A percentile compares a stretch with the other conserved stretches of the same genome.
These are phyloP conservation scores for Heliothis peltigera DNA, from an alignment of 2,888 invertebrate species.

Conservation along the genomic window DNA sequence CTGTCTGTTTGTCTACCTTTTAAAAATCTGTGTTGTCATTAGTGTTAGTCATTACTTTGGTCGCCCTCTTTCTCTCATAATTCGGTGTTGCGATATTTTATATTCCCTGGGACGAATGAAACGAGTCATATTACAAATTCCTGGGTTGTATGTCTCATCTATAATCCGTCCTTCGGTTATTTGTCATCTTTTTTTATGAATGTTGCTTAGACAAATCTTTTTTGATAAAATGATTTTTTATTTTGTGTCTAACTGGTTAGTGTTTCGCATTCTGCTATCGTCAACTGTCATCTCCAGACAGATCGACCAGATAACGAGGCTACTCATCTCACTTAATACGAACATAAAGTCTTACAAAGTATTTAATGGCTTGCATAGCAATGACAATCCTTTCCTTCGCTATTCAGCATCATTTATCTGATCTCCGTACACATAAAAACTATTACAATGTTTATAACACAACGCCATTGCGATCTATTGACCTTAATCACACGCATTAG, in stretches of 20 bases:
- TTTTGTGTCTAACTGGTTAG: neutral
- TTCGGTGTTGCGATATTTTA: neutral
- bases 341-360: slow-evolving; percentile 31
- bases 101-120: too few relatives aligned
- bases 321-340: slow-evolving; percentile 19
- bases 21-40: slow-evolving; percentile 12
- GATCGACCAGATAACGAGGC: slow-evolving; percentile 24
- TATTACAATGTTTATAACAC: slow-evolving; percentile 48
- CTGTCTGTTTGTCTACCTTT: slow-evolving; percentile 22
- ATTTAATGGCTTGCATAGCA: slow-evolving; percentile 42
- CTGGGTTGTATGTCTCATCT: too few relatives aligned
- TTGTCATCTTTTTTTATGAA: neutral
- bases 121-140: too few relatives aligned
- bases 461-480: slow-evolving; percentile 64
- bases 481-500: slow-evolving; percentile 79
- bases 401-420: slow-evolving; percentile 51
- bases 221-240: too few relatives aligned
- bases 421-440: slow-evolving; percentile 55
- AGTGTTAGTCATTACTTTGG: neutral
- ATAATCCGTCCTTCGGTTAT: too few relatives aligned
- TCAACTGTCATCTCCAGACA: slow-evolving; percentile 8
- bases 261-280: neutral
- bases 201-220: neutral
- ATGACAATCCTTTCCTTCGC: slow-evolving; percentile 44
- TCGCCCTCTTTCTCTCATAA: neutral